A percentile compares a stretch with the other conserved stretches of the same genome.
Conservation (phyloP, 1,140 invertebrate species). For the Drosophila repletoides region DNA sequence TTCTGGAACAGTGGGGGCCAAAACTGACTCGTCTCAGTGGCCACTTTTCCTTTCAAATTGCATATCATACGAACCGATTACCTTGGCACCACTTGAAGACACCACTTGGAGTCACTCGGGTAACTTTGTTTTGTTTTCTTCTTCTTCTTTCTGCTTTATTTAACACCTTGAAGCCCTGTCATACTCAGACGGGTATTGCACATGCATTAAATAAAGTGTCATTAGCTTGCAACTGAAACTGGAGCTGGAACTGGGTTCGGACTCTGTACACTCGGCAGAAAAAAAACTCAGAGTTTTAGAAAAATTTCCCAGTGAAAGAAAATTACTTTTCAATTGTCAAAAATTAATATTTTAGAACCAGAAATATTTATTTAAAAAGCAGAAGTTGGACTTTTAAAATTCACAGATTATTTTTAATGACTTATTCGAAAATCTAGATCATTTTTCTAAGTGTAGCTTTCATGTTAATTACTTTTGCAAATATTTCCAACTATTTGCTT, state of each 20-base stretch:
- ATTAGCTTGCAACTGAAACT: slow-evolving; percentile 19
- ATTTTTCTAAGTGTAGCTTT: slow-evolving; percentile 16
- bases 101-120: not conserved
- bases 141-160: too few species aligned
- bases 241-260: not conserved
- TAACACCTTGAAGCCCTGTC: too few species aligned
- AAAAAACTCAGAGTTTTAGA: too few species aligned
- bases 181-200: too few species aligned
- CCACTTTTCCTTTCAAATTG: slow-evolving; percentile 43
- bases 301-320: too few species aligned
- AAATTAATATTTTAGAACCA: too few species aligned
- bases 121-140: not conserved
- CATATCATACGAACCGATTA: not conserved
- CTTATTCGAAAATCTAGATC: too few species aligned
- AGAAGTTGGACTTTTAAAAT: too few species aligned
- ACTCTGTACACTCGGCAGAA: too few species aligned
- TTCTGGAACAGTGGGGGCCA: slow-evolving; percentile 19
- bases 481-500: slow-evolving; percentile 2
- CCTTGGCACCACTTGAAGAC: not conserved
- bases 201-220: slow-evolving; percentile 16
- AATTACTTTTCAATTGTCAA: too few species aligned
- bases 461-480: slow-evolving; percentile 26
- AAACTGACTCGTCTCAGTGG: not conserved
- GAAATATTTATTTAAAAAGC: too few species aligned
- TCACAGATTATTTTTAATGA: too few species aligned